Percentiles rank a stretch among this genome's conserved stretches.
Conservation (phyloP, 2,797 vertebrate genomes). For the Scyliorhinus canicula region DNA sequence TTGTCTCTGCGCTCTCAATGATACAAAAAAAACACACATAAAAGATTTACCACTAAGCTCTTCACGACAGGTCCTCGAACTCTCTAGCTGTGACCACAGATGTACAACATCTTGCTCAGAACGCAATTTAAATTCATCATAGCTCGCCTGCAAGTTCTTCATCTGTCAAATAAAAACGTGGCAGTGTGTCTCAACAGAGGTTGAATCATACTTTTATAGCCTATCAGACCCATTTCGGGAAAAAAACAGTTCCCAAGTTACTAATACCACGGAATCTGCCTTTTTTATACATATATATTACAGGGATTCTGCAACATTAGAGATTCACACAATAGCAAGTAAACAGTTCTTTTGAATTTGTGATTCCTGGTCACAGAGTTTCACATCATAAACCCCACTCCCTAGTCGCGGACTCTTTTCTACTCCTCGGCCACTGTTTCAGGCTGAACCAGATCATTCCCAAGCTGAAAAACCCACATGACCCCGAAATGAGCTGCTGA, state of each 20-base stretch:
- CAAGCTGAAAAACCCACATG: background rate
- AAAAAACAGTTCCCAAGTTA: background rate
- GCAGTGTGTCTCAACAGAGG: no score
- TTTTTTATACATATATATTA: background rate
- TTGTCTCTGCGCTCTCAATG: background rate
- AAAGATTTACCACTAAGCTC: conserved; percentile 70
- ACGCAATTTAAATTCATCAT: conserved; percentile 58
- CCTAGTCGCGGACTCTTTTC: background rate
- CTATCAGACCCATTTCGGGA: background rate
- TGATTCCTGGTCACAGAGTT: background rate
- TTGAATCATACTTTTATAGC: background rate
- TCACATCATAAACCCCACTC: background rate
- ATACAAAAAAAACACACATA: background rate
- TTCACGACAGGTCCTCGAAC: conserved; percentile 63
- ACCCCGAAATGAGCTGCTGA: background rate
- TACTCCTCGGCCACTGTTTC: background rate
- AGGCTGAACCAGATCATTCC: background rate
- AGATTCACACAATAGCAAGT: background rate
- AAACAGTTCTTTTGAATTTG: background rate
- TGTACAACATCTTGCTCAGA: conserved; percentile 70
- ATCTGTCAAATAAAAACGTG: conserved; percentile 54
- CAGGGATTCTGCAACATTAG: background rate
- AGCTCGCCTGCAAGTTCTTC: conserved; percentile 56
- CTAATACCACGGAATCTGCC: background rate
- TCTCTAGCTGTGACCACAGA: conserved; percentile 76